Evolutionary conservation across 1,140 invertebrate genomes (phyloP).

Genomic region (Homarus americanus): DNA sequence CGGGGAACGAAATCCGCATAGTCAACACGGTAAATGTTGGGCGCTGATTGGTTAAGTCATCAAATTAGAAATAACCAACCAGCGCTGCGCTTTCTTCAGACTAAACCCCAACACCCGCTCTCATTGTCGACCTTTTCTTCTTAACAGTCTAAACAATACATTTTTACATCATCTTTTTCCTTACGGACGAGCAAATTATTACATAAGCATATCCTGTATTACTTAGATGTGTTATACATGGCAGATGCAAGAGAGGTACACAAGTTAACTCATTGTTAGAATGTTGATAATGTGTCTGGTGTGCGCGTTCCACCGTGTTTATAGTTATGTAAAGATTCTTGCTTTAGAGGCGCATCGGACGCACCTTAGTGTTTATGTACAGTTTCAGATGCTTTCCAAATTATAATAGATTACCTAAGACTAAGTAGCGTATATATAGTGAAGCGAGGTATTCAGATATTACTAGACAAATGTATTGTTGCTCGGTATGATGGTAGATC

Average conservation of each 20-base stretch:
- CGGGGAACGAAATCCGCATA: background rate
- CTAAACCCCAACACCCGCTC: background rate
- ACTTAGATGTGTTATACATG: background rate
- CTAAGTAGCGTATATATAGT: constrained; percentile 35
- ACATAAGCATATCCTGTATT: background rate
- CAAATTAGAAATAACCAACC: background rate
- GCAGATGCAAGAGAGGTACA: background rate
- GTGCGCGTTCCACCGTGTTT: constrained; percentile 18
- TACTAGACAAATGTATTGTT: constrained; percentile 28
- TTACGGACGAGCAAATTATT: background rate
- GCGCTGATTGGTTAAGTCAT: background rate
- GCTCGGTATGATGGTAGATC: constrained; percentile 14
- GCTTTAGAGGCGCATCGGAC: background rate
- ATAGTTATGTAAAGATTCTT: background rate
- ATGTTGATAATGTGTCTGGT: constrained; percentile 4
- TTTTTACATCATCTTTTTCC: background rate
- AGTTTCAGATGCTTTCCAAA: constrained; percentile 60
- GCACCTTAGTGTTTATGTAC: constrained; percentile 35
- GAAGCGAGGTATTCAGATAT: constrained; percentile 25
- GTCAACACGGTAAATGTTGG: background rate
- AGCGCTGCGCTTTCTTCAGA: background rate
- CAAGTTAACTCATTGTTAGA: background rate
- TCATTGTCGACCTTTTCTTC: background rate
- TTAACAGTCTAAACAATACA: background rate
- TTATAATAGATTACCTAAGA: constrained; percentile 35